phyloP scores from a whole-genome alignment of 1,140 invertebrate species.

The Delia radicum region DNA sequence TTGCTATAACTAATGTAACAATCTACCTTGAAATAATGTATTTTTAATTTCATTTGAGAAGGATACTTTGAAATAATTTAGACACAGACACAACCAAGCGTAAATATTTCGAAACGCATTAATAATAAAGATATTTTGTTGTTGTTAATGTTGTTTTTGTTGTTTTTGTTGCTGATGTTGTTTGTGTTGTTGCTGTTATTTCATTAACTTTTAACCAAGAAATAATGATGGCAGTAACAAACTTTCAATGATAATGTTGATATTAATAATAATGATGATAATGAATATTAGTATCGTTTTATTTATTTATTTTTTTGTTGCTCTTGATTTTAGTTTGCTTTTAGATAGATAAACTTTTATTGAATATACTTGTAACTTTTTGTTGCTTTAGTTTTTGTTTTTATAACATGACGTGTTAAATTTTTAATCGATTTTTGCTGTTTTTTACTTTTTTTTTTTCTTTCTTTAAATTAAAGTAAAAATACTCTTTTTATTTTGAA shows the following conservation, averaged over 20 bases:
- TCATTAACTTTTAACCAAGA: neutral
- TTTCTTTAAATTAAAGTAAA: neutral
- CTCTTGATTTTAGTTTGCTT: neutral
- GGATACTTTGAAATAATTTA: neutral
- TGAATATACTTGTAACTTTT: neutral
- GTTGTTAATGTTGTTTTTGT: neutral
- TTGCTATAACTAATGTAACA: neutral
- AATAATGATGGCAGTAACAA: neutral
- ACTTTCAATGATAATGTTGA: neutral
- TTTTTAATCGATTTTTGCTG: neutral
- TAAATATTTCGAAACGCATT: neutral
- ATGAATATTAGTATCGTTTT: neutral
- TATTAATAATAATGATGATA: neutral
- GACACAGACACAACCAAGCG: neutral
- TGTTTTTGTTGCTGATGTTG: neutral
- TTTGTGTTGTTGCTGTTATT: neutral
- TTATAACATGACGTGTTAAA: neutral
- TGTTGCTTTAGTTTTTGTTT: neutral
- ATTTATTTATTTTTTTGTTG: neutral
- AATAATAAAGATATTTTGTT: neutral
- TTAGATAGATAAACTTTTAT: too few species aligned
- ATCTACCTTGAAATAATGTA: neutral
- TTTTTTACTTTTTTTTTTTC: neutral
- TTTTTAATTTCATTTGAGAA: neutral
- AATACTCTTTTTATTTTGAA: too few species aligned